A percentile compares a stretch with the other conserved stretches of the same genome.
These are phyloP conservation scores for Eclectus roratus DNA, from an alignment of 2,113 vertebrate species.

Conservation along the genomic window DNA sequence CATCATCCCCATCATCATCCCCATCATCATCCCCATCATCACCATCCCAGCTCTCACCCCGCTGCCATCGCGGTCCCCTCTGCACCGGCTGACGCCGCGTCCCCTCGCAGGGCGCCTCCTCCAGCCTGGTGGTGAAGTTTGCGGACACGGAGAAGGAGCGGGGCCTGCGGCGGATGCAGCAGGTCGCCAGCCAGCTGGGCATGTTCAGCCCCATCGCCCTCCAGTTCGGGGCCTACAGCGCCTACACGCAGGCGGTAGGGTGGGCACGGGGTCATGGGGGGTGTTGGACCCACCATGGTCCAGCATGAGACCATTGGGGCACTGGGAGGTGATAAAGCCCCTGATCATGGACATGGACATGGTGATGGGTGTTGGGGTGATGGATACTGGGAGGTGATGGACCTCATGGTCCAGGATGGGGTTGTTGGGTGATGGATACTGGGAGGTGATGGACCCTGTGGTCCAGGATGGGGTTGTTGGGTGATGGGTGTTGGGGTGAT, in stretches of 20 bases:
- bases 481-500: no score
- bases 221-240: slow-evolving; percentile 93
- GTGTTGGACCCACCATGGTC: no score
- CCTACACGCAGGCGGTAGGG: slow-evolving; percentile 92
- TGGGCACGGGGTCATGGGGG: not conserved
- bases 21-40: not conserved
- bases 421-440: no score
- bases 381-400: not conserved
- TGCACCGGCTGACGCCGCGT: not conserved
- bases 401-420: no score
- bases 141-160: slow-evolving; percentile 95
- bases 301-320: fast-evolving
- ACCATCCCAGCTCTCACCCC: not conserved
- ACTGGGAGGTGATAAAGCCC: not conserved
- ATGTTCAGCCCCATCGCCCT: slow-evolving; percentile 95
- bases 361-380: not conserved
- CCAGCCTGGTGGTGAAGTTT: slow-evolving; percentile 96
- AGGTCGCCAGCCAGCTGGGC: slow-evolving; percentile 92
- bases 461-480: no score
- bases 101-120: slow-evolving; percentile 84
- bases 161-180: slow-evolving; percentile 91
- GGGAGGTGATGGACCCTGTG: no score
- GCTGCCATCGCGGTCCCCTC: not conserved
- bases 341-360: not conserved
- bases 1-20: not conserved